Conservation (phyloP, 1,140 invertebrate species). For the Venustaconcha ellipsiformis region DNA sequence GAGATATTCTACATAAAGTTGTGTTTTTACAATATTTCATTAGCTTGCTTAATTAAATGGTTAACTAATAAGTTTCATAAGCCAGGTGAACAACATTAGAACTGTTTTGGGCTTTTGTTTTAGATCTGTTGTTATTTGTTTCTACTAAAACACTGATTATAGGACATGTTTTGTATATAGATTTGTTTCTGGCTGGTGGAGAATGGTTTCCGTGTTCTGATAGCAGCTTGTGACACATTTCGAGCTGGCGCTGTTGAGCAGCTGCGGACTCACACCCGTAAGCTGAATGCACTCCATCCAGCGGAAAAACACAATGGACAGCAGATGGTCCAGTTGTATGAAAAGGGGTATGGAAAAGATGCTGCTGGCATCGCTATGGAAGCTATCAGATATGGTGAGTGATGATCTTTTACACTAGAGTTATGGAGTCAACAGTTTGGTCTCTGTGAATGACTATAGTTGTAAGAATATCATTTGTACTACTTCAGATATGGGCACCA, state of each 20-base stretch:
- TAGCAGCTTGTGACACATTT: constrained; percentile 99
- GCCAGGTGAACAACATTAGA: too few species aligned
- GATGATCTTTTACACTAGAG: background rate
- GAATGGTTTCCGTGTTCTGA: constrained; percentile 95
- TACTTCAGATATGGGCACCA: too few species aligned
- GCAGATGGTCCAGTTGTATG: constrained; percentile 93
- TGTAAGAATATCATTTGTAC: too few species aligned
- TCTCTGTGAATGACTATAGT: too few species aligned
- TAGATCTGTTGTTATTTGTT: too few species aligned
- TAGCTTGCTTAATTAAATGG: too few species aligned
- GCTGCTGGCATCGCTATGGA: constrained; percentile 98
- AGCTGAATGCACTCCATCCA: constrained; percentile 95
- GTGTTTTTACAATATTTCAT: too few species aligned
- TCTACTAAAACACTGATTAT: too few species aligned
- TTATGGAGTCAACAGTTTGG: background rate
- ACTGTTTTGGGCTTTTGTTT: too few species aligned
- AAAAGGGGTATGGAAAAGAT: constrained; percentile 99
- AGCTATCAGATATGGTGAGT: constrained; percentile 84
- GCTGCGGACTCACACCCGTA: constrained; percentile 92
- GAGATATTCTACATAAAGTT: too few species aligned
- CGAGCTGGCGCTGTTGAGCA: constrained; percentile 99
- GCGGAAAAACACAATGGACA: constrained; percentile 70
- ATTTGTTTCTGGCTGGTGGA: constrained; percentile 99
- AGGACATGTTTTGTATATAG: constrained; percentile 60
- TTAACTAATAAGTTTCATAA: too few species aligned